Conservation (phyloP, 2,113 vertebrate species). For the Chlamydotis undulata region DNA sequence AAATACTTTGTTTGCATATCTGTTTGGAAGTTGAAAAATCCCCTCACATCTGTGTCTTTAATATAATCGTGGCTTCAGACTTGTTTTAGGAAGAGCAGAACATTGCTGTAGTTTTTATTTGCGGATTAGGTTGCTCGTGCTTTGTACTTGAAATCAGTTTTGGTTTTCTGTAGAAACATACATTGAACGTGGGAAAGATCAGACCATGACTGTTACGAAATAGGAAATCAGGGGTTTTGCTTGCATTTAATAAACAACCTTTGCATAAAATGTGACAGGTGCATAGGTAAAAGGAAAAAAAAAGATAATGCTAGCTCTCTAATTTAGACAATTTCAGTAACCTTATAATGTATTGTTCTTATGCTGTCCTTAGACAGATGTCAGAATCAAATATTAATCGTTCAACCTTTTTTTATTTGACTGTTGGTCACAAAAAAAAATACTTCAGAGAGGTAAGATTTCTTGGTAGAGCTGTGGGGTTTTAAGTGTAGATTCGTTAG, state of each 20-base stretch:
- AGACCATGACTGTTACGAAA: neutral
- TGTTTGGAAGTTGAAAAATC: slow-evolving; percentile 45
- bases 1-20: slow-evolving; percentile 28
- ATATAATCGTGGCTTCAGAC: slow-evolving; percentile 49
- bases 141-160: slow-evolving; percentile 11
- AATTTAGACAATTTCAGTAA: neutral
- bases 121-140: slow-evolving; percentile 8
- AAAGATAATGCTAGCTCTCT: neutral
- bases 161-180: neutral
- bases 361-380: neutral
- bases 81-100: slow-evolving; percentile 53
- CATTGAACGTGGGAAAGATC: neutral
- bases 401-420: neutral
- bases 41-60: slow-evolving; percentile 59
- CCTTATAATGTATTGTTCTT: neutral
- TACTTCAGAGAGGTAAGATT: neutral
- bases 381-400: neutral
- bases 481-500: neutral
- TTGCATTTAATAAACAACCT: neutral
- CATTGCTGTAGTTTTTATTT: neutral
- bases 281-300: neutral
- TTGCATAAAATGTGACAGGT: neutral
- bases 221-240: neutral
- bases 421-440: neutral
- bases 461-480: neutral